Percentiles rank a stretch among this genome's conserved stretches.
Evolutionary conservation across 2,113 vertebrate genomes (phyloP).

Genomic region (Elephantulus edwardii): DNA sequence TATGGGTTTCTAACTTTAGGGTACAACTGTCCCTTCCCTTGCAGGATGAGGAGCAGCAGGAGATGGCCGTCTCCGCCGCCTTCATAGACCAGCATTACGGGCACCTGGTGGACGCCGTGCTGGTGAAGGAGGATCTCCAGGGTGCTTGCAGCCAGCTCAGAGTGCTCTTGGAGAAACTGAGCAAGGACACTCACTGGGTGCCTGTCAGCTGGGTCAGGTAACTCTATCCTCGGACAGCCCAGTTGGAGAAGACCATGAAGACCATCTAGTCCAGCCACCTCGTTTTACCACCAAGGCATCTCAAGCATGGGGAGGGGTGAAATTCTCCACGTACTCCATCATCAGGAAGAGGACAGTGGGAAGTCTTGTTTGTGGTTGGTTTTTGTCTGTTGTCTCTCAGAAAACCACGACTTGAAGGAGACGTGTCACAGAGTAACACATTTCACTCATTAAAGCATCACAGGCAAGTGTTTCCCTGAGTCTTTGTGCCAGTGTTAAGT

Average conservation of each 20-base stretch:
- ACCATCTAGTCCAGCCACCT: background rate
- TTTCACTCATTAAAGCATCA: constrained; percentile 47
- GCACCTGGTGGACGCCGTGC: constrained; percentile 90
- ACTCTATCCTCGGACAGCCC: constrained; percentile 54
- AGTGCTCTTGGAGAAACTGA: constrained; percentile 87
- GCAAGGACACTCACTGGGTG: constrained; percentile 91
- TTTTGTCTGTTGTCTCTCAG: constrained; percentile 31
- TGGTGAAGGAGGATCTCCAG: constrained; percentile 91
- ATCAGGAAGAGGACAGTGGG: background rate
- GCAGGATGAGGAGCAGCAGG: constrained; percentile 92
- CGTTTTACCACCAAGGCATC: background rate
- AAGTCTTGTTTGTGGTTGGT: background rate
- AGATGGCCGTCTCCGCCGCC: constrained; percentile 90
- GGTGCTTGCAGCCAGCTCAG: constrained; percentile 88
- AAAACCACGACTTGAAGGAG: background rate
- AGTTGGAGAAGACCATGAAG: background rate
- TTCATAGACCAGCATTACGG: constrained; percentile 91
- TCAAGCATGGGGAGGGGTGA: background rate
- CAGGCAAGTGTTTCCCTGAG: constrained; percentile 52
- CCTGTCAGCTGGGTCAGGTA: constrained; percentile 91
- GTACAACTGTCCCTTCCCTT: constrained; percentile 43
- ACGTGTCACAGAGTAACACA: background rate
- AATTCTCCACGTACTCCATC: background rate
- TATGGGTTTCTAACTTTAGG: background rate
- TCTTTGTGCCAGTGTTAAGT: constrained; percentile 61